Evolutionary conservation across 2,113 vertebrate species (phyloP).

Genomic region (Ahaetulla prasina): DNA sequence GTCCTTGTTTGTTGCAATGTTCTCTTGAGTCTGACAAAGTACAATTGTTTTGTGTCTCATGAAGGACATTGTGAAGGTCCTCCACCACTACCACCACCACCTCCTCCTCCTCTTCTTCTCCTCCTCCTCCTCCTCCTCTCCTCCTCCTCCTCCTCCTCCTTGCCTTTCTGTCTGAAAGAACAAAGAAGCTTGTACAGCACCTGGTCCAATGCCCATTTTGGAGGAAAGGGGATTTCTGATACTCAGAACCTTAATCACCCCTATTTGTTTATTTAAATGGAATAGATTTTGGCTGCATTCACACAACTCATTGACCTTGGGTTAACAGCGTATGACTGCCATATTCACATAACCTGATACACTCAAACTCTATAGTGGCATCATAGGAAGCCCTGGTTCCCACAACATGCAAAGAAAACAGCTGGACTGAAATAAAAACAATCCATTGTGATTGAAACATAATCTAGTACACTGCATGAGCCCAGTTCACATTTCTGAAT

Average conservation of each 20-base stretch:
- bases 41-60: too few relatives aligned
- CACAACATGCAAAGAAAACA: background rate
- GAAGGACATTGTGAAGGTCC: background rate
- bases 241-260: background rate
- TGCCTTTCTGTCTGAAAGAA: too few relatives aligned
- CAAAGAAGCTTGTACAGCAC: too few relatives aligned
- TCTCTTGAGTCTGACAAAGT: too few relatives aligned
- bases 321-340: background rate
- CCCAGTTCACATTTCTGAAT: background rate
- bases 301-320: background rate
- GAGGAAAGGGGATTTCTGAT: background rate
- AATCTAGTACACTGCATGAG: background rate
- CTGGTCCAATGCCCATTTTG: background rate
- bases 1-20: too few relatives aligned
- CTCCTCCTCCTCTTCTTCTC: too few relatives aligned
- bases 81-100: background rate
- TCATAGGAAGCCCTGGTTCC: background rate
- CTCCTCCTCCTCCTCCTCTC: too few relatives aligned
- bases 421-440: background rate
- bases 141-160: too few relatives aligned
- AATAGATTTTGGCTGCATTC: background rate
- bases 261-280: background rate
- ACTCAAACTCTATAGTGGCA: background rate
- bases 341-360: background rate
- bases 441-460: background rate